Evolutionary conservation across 2,797 vertebrate species (phyloP).

Genomic region (Thunnus albacares): DNA sequence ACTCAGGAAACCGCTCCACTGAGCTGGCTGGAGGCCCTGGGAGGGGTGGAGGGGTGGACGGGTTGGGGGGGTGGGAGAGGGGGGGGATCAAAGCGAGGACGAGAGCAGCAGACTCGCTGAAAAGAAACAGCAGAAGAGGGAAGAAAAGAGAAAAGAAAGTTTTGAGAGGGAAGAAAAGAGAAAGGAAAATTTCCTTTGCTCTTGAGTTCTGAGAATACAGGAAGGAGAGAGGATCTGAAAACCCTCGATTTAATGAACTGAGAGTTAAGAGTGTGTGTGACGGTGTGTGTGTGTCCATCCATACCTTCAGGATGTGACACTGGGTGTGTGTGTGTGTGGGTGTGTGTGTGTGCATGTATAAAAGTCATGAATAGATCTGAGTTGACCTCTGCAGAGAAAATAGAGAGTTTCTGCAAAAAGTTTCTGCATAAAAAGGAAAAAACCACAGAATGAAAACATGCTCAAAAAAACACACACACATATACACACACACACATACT

Average conservation of each 20-base stretch:
- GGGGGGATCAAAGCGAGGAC: conserved; percentile 83
- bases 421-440: conserved; percentile 19
- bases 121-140: conserved; percentile 85
- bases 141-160: conserved; percentile 83
- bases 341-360: conserved; percentile 25
- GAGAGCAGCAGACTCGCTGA: conserved; percentile 81
- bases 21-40: conserved; percentile 94
- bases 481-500: conserved; percentile 34
- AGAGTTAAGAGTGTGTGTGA: conserved; percentile 27
- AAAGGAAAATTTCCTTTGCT: conserved; percentile 83
- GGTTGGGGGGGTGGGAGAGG: conserved; percentile 30
- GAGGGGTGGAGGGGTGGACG: conserved; percentile 70
- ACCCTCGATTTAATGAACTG: conserved; percentile 77
- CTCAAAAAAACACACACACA: conserved; percentile 24
- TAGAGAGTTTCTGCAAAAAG: conserved; percentile 22
- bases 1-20: conserved; percentile 92
- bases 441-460: conserved; percentile 46
- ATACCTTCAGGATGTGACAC: conserved; percentile 35
- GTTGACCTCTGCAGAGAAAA: conserved; percentile 12
- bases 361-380: conserved; percentile 28
- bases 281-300: conserved; percentile 29
- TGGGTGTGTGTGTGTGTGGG: conserved; percentile 26
- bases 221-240: conserved; percentile 75
- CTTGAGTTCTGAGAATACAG: conserved; percentile 74
- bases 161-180: conserved; percentile 84